Conservation (phyloP, 2,888 invertebrate genomes). For the Campaea margaritaria region DNA sequence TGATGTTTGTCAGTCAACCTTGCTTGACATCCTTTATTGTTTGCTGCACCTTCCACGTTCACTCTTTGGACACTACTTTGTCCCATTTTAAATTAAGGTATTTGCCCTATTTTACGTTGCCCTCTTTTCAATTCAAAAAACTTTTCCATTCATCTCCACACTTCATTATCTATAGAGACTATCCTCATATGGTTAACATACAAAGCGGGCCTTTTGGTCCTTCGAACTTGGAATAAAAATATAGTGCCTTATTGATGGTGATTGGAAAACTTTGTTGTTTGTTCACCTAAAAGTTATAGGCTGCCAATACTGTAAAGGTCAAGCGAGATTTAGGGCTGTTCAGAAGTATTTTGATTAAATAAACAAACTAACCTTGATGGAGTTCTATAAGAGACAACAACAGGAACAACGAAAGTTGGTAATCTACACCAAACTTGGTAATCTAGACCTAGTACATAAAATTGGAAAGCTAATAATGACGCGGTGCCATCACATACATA, state of each 20-base stretch:
- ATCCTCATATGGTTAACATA: not conserved
- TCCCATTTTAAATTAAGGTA: too few relatives aligned
- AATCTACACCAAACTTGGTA: conserved; percentile 1
- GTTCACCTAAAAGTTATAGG: conserved; percentile 32
- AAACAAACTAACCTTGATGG: conserved; percentile 25
- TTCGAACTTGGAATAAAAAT: conserved; percentile 34
- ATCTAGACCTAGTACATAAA: not conserved
- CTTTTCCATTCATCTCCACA: not conserved
- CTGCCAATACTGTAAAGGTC: conserved; percentile 34
- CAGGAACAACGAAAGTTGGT: not conserved
- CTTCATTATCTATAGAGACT: not conserved
- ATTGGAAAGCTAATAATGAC: too few relatives aligned
- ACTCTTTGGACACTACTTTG: too few relatives aligned
- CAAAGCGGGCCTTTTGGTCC: conserved; percentile 16
- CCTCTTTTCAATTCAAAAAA: too few relatives aligned
- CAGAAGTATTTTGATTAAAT: conserved; percentile 40
- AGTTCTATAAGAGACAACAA: conserved; percentile 9
- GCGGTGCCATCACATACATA: too few relatives aligned
- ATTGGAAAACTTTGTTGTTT: conserved; percentile 55
- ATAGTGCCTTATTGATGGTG: conserved; percentile 46
- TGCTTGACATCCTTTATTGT: too few relatives aligned
- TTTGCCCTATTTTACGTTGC: too few relatives aligned
- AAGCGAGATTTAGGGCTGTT: conserved; percentile 38
- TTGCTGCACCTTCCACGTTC: too few relatives aligned
- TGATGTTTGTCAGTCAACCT: too few relatives aligned